Percentiles rank a stretch among this genome's conserved stretches.
Conservation (phyloP, 2,113 vertebrate species). For the Ailurus styani region DNA sequence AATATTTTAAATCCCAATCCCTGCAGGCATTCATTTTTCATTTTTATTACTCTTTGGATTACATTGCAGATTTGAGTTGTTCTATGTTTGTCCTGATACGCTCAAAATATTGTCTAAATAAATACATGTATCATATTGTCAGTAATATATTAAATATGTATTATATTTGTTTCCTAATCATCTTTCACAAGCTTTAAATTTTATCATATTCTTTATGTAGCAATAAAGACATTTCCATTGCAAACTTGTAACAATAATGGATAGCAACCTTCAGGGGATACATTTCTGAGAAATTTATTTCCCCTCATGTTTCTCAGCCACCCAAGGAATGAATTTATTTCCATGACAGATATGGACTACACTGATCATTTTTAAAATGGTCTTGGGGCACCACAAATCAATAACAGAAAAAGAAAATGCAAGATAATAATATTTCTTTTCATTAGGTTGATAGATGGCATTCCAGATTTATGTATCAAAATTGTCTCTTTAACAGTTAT, state of each 20-base stretch:
- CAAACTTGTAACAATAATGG: slow-evolving; percentile 80
- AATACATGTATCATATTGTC: slow-evolving; percentile 72
- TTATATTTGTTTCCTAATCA: slow-evolving; percentile 75
- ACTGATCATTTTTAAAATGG: slow-evolving; percentile 78
- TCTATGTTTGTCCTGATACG: slow-evolving; percentile 65
- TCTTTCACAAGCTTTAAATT: slow-evolving; percentile 79
- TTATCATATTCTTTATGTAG: slow-evolving; percentile 70
- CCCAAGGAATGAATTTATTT: slow-evolving; percentile 79
- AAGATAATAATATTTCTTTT: slow-evolving; percentile 54
- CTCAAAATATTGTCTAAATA: slow-evolving; percentile 70
- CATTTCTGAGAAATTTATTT: slow-evolving; percentile 83
- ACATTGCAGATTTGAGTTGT: slow-evolving; percentile 71
- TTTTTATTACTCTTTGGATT: slow-evolving; percentile 75
- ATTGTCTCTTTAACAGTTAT: slow-evolving; percentile 66
- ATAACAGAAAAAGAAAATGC: slow-evolving; percentile 58
- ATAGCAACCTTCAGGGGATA: slow-evolving; percentile 81
- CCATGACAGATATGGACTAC: slow-evolving; percentile 77
- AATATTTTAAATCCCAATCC: slow-evolving; percentile 52
- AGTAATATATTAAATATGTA: slow-evolving; percentile 67
- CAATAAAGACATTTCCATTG: slow-evolving; percentile 78
- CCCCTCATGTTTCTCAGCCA: slow-evolving; percentile 77
- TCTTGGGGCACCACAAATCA: slow-evolving; percentile 69
- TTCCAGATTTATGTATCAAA: slow-evolving; percentile 34
- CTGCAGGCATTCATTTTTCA: slow-evolving; percentile 71
- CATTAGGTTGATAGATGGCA: slow-evolving; percentile 61